phyloP scores from a whole-genome alignment of 1,140 invertebrate genomes.

The Heliothis subflexa region DNA sequence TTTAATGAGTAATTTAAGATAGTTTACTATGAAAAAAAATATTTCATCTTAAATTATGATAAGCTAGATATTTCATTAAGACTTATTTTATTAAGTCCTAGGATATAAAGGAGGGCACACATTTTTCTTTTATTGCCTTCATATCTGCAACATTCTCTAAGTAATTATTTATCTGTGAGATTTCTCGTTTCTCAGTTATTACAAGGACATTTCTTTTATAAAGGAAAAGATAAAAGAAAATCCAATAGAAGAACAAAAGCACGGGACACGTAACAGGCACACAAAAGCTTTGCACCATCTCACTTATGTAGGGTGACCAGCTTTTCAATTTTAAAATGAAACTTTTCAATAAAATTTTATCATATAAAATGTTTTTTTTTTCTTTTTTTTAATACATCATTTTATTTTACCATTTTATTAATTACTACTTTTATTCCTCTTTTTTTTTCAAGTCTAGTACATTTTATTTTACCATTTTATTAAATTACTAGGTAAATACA shows the following conservation, averaged over 20 bases:
- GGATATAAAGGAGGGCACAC: not conserved
- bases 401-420: no score
- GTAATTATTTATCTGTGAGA: slow-evolving; percentile 40
- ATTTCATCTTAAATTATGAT: not conserved
- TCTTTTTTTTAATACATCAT: no score
- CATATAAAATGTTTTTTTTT: not conserved
- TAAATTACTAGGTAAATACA: no score
- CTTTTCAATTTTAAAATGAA: not conserved
- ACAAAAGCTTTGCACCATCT: slow-evolving; percentile 50
- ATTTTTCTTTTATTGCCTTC: not conserved
- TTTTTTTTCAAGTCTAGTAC: not conserved
- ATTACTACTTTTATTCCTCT: no score
- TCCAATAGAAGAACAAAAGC: slow-evolving; percentile 50
- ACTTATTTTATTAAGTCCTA: not conserved
- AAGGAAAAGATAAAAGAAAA: slow-evolving; percentile 45
- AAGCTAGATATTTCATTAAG: not conserved
- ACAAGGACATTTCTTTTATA: slow-evolving; percentile 37
- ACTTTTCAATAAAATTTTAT: not conserved
- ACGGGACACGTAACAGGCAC: slow-evolving; percentile 37
- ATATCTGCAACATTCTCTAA: slow-evolving; percentile 5
- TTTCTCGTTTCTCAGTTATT: slow-evolving; percentile 41
- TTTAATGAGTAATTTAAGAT: no score
- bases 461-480: no score
- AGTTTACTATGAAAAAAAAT: not conserved
- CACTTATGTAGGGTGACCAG: slow-evolving; percentile 49